A percentile compares a stretch with the other conserved stretches of the same genome.
Evolutionary conservation across 2,888 invertebrate species (phyloP).

Genomic region (Agriotes lineatus): DNA sequence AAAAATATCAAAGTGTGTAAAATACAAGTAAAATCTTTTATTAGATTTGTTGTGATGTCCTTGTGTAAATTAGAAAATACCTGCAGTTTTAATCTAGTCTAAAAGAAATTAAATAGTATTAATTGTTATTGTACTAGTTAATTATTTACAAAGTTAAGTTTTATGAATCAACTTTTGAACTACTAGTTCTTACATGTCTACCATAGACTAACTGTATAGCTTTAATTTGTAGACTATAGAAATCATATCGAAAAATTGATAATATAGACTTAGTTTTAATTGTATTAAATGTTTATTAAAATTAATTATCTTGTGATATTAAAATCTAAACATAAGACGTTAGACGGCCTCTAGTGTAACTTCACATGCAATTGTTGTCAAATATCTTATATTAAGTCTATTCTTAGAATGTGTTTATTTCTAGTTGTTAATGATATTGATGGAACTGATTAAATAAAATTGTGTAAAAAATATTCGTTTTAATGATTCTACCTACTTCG

Average conservation of each 20-base stretch:
- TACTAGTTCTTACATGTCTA: slow-evolving; percentile 8
- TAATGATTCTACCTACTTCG: not conserved
- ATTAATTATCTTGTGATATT: slow-evolving; percentile 36
- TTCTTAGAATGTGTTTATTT: slow-evolving; percentile 20
- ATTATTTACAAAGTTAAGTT: slow-evolving; percentile 2
- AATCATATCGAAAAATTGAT: slow-evolving; percentile 26
- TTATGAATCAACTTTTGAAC: not conserved
- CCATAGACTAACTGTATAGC: slow-evolving; percentile 5
- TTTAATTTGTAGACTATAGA: slow-evolving; percentile 15
- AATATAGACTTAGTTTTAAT: slow-evolving; percentile 8
- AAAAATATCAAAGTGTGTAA: not conserved
- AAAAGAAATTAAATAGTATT: not conserved
- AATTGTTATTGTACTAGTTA: not conserved
- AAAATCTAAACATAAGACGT: slow-evolving; percentile 24
- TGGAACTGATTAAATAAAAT: slow-evolving; percentile 27
- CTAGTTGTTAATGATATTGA: slow-evolving; percentile 24
- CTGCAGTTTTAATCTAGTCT: slow-evolving; percentile 1
- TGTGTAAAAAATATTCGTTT: not conserved
- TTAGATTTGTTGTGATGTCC: not conserved
- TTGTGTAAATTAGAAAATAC: not conserved
- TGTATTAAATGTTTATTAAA: slow-evolving; percentile 12
- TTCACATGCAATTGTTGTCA: slow-evolving; percentile 19
- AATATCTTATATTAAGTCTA: slow-evolving; percentile 17
- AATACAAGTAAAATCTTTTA: not conserved
- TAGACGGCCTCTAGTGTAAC: slow-evolving; percentile 19